Evolutionary conservation across 2,888 invertebrate species (phyloP).

Genomic region (Priocnemis perturbator): DNA sequence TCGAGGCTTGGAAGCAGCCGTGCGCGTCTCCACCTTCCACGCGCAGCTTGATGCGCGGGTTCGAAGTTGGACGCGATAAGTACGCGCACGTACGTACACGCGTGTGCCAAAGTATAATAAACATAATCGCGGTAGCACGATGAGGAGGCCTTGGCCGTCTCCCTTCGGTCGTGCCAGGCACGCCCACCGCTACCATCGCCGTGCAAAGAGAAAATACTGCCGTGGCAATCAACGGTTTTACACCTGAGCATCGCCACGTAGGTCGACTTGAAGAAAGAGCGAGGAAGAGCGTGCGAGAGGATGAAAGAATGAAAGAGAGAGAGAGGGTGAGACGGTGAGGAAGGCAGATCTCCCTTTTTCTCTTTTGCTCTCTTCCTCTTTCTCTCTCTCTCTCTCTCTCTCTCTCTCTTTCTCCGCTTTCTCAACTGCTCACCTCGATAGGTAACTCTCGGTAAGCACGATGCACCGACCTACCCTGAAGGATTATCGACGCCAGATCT

Average conservation of each 20-base stretch:
- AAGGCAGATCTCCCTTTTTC: constrained; percentile 12
- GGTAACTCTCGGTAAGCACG: constrained; percentile 47
- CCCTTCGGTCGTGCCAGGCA: constrained; percentile 71
- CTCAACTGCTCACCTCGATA: constrained; percentile 44
- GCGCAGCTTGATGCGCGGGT: background rate
- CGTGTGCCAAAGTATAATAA: constrained; percentile 66
- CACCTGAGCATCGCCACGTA: constrained; percentile 68
- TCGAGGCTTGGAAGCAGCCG: too few species aligned
- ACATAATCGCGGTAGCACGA: constrained; percentile 71
- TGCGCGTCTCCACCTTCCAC: too few species aligned
- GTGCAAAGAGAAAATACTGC: constrained; percentile 68
- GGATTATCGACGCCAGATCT: constrained; percentile 62
- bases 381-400: constrained; percentile 9
- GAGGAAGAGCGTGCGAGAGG: constrained; percentile 19
- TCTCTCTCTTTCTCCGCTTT: constrained; percentile 16
- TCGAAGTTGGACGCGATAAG: constrained; percentile 19
- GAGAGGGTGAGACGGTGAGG: constrained; percentile 1
- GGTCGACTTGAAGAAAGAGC: constrained; percentile 39
- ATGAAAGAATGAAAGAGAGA: constrained; percentile 10
- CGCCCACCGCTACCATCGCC: constrained; percentile 72
- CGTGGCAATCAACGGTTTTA: constrained; percentile 73
- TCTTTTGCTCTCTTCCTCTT: constrained; percentile 8
- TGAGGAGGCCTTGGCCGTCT: constrained; percentile 71
- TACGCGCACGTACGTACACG: constrained; percentile 51
- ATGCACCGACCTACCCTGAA: constrained; percentile 56